phyloP scores from a whole-genome alignment of 2,113 vertebrate species.

The Bujurquina vittata region DNA sequence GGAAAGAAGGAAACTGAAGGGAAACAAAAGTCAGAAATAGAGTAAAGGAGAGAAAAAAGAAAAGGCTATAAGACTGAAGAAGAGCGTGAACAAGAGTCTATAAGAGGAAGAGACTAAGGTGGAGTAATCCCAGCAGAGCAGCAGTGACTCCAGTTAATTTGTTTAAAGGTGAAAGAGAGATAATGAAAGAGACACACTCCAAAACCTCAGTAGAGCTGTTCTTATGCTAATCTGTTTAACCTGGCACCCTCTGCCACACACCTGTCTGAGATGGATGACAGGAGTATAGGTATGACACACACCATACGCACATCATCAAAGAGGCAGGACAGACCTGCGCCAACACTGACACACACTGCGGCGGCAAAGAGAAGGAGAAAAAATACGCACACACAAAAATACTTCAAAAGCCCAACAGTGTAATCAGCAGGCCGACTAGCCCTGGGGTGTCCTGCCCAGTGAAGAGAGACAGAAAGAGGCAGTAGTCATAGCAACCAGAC shows the following conservation, averaged over 20 bases:
- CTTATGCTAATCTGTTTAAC: conserved; percentile 55
- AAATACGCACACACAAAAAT: conserved; percentile 5
- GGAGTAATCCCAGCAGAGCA: conserved; percentile 14
- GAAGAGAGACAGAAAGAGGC: conserved; percentile 15
- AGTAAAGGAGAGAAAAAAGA: not conserved
- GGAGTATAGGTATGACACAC: not conserved
- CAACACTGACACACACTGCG: not conserved
- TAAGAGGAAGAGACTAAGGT: not conserved
- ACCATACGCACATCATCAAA: not conserved
- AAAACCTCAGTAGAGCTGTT: conserved; percentile 29
- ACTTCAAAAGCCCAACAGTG: conserved; percentile 21
- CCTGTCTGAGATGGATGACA: conserved; percentile 35
- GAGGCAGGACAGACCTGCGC: not conserved
- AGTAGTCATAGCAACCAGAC: conserved; percentile 70
- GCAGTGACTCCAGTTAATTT: conserved; percentile 33
- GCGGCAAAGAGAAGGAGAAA: not conserved
- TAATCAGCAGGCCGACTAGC: conserved; percentile 38
- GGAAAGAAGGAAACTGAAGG: no score
- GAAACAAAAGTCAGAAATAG: no score
- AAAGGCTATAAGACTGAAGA: not conserved
- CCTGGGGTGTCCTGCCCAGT: conserved; percentile 30
- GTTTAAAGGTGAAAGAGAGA: conserved; percentile 44
- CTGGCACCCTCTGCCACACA: conserved; percentile 10
- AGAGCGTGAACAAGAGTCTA: not conserved
- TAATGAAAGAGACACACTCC: conserved; percentile 27